Evolutionary conservation across 2,888 invertebrate species (phyloP).

Genomic region (Xanthia icteritia): DNA sequence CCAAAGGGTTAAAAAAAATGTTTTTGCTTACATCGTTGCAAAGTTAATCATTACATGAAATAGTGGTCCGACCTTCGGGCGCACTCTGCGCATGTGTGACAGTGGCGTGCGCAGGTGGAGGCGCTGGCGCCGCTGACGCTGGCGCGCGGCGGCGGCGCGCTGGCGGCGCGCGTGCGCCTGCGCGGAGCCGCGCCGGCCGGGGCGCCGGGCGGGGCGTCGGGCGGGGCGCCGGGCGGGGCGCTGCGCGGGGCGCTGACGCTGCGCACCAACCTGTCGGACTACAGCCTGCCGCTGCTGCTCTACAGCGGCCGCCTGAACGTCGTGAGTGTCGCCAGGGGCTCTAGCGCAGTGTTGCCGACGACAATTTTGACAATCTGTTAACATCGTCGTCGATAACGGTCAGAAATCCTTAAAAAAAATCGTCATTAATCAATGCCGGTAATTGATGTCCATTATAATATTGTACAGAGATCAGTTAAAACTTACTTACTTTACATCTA

Average conservation of each 20-base stretch:
- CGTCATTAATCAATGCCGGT: background rate
- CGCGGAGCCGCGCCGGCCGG: slow-evolving; percentile 32
- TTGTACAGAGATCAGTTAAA: background rate
- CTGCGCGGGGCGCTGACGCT: slow-evolving; percentile 73
- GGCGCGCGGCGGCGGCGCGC: slow-evolving; percentile 53
- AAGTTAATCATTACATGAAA: too few relatives aligned
- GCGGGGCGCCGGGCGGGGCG: slow-evolving; percentile 39
- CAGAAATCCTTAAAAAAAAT: background rate
- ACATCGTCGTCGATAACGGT: background rate
- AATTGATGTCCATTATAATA: background rate
- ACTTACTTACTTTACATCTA: background rate
- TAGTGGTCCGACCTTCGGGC: too few relatives aligned
- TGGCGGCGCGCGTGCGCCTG: slow-evolving; percentile 62
- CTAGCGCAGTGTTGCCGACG: background rate
- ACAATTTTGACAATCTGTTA: background rate
- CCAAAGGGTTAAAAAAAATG: too few relatives aligned
- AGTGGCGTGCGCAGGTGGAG: slow-evolving; percentile 63
- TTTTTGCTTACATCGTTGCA: too few relatives aligned
- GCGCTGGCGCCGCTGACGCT: slow-evolving; percentile 68
- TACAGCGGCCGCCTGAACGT: slow-evolving; percentile 84
- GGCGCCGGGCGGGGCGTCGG: slow-evolving; percentile 49
- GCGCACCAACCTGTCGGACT: slow-evolving; percentile 87
- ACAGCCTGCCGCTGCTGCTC: slow-evolving; percentile 85
- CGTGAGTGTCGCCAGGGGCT: slow-evolving; percentile 59
- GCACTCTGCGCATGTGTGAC: background rate